Base-by-base conservation (phyloP, 2,113 vertebrate genomes). In the Cacatua alba region DNA sequence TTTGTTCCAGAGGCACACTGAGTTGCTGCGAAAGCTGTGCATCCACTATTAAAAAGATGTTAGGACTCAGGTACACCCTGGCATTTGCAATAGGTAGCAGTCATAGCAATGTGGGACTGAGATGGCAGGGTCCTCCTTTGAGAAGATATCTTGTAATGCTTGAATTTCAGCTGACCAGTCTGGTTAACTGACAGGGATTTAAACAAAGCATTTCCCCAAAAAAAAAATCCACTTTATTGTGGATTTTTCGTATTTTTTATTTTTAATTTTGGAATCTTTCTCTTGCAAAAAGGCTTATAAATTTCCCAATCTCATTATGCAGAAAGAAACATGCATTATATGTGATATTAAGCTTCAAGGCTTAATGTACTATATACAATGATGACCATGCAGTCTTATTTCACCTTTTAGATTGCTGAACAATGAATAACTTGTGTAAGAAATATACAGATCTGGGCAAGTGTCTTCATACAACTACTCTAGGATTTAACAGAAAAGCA, bases 11-110 rank as follows among this genome's bases (percentile, higher is more conserved):
- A 48, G 62, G 28, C 20, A 17, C 60, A 1, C n/a, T 15, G 11
- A 7, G 3, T n/a, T 4, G 0, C 17, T 15, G 51, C 1, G 5
- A 19, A 35, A 71, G 19, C 57, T 41, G n/a, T 1, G 0, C 48
- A 48, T 85, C 35, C 69, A 49, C n/a, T 52, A 17, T 21, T 18
- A 37, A 52, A 6, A 37, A 63, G 21, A 8, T 39, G 17, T 17
- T 68, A 48, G 59, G 29, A 5, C 49, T 33, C 13, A 13, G 59
- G 24, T 57, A 11, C 7, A 2, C 17, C 69, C 57, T 35, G 4
- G n/a, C 16, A 49, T 39, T 14, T 20, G 7, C 19, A 11, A 6
- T 0, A 31, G 12, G 3, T 3, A 29, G 14, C 6, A 21, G 33
- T 11, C 4, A 1, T 18, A 9, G 19, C 0, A 1, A 39, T 0